Percentiles rank a stretch among this genome's conserved stretches.
These are phyloP conservation scores for Drosophila basisetae DNA, from an alignment of 2,888 invertebrate genomes.

Conservation along the genomic window DNA sequence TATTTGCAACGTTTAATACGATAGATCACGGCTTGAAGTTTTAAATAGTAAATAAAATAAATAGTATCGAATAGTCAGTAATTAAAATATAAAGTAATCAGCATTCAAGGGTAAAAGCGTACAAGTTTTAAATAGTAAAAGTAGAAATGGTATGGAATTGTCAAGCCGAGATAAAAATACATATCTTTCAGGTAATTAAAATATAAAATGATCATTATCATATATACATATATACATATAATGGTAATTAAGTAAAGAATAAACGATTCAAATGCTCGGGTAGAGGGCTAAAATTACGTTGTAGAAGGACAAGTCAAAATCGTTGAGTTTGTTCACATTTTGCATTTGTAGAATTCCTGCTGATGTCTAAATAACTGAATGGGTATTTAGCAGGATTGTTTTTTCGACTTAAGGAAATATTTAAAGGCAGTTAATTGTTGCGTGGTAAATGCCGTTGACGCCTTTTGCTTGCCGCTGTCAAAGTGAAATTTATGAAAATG, in stretches of 20 bases:
- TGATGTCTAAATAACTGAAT: background rate
- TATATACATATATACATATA: no score
- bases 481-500: slow-evolving; percentile 74
- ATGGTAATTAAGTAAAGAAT: background rate
- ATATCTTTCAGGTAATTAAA: background rate
- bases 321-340: background rate
- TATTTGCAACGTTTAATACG: background rate
- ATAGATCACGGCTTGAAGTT: background rate
- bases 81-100: background rate
- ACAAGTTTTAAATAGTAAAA: background rate
- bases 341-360: background rate
- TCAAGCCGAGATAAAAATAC: background rate
- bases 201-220: background rate
- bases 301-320: background rate
- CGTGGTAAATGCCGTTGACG: slow-evolving; percentile 44
- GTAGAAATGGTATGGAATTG: rapidly evolving
- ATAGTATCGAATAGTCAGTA: background rate
- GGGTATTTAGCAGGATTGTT: background rate
- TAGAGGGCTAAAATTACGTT: background rate
- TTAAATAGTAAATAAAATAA: background rate
- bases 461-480: slow-evolving; percentile 63
- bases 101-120: background rate
- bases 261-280: background rate
- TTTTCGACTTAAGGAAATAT: slow-evolving; percentile 42
- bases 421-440: slow-evolving; percentile 60